phyloP scores from a whole-genome alignment of 2,113 vertebrate species.

The Lepisosteus osseus region DNA sequence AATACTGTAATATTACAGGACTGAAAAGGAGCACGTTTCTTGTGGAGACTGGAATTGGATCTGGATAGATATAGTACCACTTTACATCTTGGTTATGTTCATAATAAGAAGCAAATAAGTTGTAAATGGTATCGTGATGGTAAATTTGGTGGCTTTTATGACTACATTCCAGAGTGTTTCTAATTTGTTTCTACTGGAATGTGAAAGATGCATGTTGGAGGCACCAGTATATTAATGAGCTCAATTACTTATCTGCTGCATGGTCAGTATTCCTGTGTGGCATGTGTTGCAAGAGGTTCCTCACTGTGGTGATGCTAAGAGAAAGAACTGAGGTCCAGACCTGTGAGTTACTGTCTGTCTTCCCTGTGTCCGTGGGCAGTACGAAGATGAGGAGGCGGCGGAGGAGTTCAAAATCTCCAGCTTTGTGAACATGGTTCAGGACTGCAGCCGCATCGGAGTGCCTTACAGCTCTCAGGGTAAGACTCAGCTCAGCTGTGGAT shows the following conservation, averaged over 20 bases:
- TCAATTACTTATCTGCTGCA: neutral
- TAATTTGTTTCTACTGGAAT: no score
- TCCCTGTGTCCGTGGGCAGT: constrained; percentile 57
- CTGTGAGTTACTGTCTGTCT: neutral
- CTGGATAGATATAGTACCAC: no score
- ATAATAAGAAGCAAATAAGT: no score
- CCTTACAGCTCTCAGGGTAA: constrained; percentile 88
- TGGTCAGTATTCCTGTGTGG: neutral
- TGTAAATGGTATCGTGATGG: no score
- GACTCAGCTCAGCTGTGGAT: neutral
- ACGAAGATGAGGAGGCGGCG: constrained; percentile 91
- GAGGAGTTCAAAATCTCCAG: constrained; percentile 97
- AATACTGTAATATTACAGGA: no score
- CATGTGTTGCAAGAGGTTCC: neutral
- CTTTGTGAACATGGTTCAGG: constrained; percentile 93
- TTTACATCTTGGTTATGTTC: no score
- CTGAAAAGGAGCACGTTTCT: no score
- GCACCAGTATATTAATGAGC: no score
- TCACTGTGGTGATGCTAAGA: neutral
- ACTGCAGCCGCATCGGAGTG: constrained; percentile 85
- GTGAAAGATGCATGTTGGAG: no score
- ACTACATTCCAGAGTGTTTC: no score
- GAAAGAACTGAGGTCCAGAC: neutral
- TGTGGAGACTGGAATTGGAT: no score
- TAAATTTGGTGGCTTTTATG: no score